Evolutionary conservation across 2,797 vertebrate genomes (phyloP), one percentile per base, ranked within the genome.

Genomic region (Borostomias antarcticus): DNA sequence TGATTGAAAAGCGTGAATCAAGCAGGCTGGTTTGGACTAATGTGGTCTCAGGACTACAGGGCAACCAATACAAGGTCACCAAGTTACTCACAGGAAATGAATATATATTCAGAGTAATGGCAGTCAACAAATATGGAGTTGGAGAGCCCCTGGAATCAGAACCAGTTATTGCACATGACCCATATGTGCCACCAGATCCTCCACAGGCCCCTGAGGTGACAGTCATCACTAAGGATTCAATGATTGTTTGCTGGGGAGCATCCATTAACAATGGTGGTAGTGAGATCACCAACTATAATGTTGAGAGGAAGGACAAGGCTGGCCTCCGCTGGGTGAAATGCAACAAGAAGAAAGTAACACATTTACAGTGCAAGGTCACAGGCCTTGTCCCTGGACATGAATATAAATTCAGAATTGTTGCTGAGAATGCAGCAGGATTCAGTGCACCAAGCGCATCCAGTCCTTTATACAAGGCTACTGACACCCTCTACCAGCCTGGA

Each of bases 101-200:
- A 86, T 99, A 99, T 1, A 94, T 99, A 56, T 99, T 99, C 88
- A 94, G 97, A 86, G 95, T 98, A 54, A 97, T 99, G 95, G 97
- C 97, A 76, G 92, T 97, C 64, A 99, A 99, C 89, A 99, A 98
- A 88, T 99, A 96, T 0, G 98, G 98, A 72, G 74, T 95, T 78
- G 98, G 98, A 35, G 98, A 99, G 76, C 76, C 94, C 30, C 92
- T 99, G 70, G 96, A 98, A 76, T 98, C 98, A 69, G 93, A 94
- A 33, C 93, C 96, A 1, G 69, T 92, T 69, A 90, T 97, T 91
- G 95, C 95, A 79, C 93, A 95, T 61, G 94, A 98, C 86, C 98
- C 98, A 43, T 98, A 95, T 69, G 85, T 92, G 59, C 89, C 92
- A 72, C 93, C 98, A 69, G 95, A 95, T 88, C 92, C 94, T 74